phyloP scores from a whole-genome alignment of 2,113 vertebrate genomes.

The Otocyon megalotis region DNA sequence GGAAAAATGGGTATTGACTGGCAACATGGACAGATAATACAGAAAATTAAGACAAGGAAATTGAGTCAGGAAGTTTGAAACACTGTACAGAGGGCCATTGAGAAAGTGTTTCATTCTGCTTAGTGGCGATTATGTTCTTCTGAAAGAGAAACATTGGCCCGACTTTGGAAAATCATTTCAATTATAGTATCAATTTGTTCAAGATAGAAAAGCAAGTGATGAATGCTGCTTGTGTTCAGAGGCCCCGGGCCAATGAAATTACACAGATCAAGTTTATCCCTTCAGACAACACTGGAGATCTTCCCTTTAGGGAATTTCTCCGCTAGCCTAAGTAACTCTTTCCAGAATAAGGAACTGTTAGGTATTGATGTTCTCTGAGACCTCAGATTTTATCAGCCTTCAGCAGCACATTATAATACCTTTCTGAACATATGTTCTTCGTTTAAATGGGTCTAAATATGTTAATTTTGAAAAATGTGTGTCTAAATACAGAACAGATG shows the following conservation, averaged over 20 bases:
- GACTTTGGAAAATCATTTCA: not conserved
- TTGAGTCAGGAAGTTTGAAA: not conserved
- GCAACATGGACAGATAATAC: not conserved
- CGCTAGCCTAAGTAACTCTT: not conserved
- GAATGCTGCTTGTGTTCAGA: not conserved
- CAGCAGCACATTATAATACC: not conserved
- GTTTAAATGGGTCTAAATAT: not conserved
- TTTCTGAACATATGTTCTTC: conserved; percentile 50
- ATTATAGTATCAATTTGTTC: conserved; percentile 4
- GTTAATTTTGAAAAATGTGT: conserved; percentile 69
- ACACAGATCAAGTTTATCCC: not conserved
- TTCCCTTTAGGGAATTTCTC: not conserved
- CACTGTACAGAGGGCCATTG: not conserved
- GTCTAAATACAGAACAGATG: conserved; percentile 56
- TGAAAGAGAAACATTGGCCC: not conserved
- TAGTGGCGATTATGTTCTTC: not conserved
- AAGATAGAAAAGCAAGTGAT: not conserved
- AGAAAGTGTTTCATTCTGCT: conserved; percentile 27
- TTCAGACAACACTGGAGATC: not conserved
- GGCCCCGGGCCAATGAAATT: not conserved
- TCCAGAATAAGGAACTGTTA: not conserved
- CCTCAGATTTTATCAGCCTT: not conserved
- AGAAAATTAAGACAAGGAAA: not conserved
- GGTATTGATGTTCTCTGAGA: not conserved
- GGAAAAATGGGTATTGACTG: not conserved